Base-by-base conservation (phyloP, 2,113 vertebrate species). In the Aplodontia rufa region DNA sequence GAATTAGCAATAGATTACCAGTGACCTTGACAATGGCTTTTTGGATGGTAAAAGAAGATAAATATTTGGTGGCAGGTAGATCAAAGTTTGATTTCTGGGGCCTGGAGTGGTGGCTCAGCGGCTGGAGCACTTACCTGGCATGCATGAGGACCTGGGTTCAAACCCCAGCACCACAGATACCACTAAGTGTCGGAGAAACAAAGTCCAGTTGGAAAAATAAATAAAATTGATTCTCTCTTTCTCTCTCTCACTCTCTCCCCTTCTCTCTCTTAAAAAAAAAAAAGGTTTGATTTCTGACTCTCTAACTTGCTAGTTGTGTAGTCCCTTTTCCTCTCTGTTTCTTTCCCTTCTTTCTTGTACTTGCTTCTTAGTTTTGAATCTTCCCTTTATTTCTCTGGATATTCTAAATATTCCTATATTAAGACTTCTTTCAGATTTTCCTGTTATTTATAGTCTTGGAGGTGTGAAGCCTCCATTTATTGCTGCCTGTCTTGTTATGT, bases 341-440 rank as follows among this genome's bases (percentile, higher is more conserved):
- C n/a, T 62, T 92, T 49, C 62, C 30, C 47, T 62, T 79, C 19
- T 91, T 90, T 60, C 26, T 14, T 62, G 17, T 30, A 64, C 69
- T 84, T 87, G 11, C 92, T 93, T 95, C 28, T 62, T 58, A 30
- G 32, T 37, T 90, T 75, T 42, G 30, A 84, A 45, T 60, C 28
- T 85, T 92, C 14, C 6, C 7, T 91, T 88, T 88, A 69, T 71
- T 45, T 80, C 17, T 45, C 76, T 86, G 91, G 72, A 53, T 93
- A 94, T 91, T 85, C 90, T 37, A 86, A 89, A 79, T 51, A 64
- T 75, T 90, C 22, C n/a, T 60, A 72, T 66, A 68, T 32, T 94
- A 60, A 91, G 53, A 35, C 47, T 86, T 86, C 22, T 81, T 85
- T 91, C 24, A 51, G 68, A 53, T 35, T 89, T 91, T 82, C 28